A percentile compares a stretch with the other conserved stretches of the same genome.
These are phyloP conservation scores for Hoplodrina blanda DNA, from an alignment of 2,888 invertebrate genomes.

Conservation along the genomic window DNA sequence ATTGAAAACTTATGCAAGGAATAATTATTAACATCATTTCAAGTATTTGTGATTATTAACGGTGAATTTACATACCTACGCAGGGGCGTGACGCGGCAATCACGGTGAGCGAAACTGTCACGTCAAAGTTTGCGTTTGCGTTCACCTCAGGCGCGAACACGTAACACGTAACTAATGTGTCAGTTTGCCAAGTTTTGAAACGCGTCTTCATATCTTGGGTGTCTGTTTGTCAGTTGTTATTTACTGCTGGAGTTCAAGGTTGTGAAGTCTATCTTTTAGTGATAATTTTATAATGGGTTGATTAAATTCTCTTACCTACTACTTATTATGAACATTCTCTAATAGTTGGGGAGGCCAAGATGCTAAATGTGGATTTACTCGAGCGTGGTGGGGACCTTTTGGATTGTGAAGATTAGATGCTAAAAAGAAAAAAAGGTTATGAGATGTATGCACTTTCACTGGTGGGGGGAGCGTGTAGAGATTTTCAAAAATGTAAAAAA, in stretches of 20 bases:
- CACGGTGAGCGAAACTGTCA: conserved; percentile 55
- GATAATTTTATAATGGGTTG: conserved; percentile 11
- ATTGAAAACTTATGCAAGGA: conserved; percentile 45
- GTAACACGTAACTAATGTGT: conserved; percentile 56
- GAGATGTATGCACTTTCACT: too few species aligned
- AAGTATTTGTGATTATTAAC: conserved; percentile 62
- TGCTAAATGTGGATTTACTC: too few species aligned
- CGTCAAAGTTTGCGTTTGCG: conserved; percentile 55
- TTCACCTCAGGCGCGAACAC: conserved; percentile 58
- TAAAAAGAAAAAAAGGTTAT: too few species aligned
- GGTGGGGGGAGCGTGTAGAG: too few species aligned
- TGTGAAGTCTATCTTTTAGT: conserved; percentile 1
- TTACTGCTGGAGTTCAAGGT: conserved; percentile 38
- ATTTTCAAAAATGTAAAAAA: too few species aligned
- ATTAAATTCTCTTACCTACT: conserved; percentile 1
- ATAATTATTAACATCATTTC: conserved; percentile 49
- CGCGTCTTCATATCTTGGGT: conserved; percentile 59
- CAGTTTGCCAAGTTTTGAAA: conserved; percentile 58
- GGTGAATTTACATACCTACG: conserved; percentile 59
- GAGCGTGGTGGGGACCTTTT: too few species aligned
- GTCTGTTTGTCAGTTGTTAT: conserved; percentile 54
- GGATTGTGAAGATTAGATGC: too few species aligned
- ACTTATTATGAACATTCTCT: too few species aligned
- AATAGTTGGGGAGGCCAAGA: too few species aligned
- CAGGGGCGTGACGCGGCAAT: conserved; percentile 49